Evolutionary conservation across 2,113 vertebrate genomes (phyloP), one percentile per base, ranked within the genome.

Genomic region (Anser cygnoides): DNA sequence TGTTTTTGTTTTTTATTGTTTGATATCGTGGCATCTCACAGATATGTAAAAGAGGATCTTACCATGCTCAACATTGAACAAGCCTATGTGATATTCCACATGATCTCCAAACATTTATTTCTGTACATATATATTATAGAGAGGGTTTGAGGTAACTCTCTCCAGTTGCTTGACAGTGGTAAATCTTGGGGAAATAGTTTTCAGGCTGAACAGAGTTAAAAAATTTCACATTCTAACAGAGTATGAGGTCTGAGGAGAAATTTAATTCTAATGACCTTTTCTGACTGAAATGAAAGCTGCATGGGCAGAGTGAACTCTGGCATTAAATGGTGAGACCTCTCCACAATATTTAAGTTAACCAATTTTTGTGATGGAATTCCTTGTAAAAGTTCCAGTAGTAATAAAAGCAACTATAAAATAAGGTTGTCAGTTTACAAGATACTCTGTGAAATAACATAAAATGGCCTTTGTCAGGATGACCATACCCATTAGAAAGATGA

Each of bases 401-500:
- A 92, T 95, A 95, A 95, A 92, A 94, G 65, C 49, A 33, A n/a
- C 73, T 52, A 77, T 94, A 96, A 96, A 96, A 87, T 68, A 95
- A 1, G 31, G 84, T 68, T 90, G 81, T 74, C 62, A 84, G 94
- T 95, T 96, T 96, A 92, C 89, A 96, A 76, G 93, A 87, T 41
- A 82, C 29, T 90, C 84, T 43, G 71, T 90, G 84, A 89, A 96
- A 91, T 58, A 81, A 67, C 62, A 65, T 92, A 78, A 94, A 95
- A 92, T 84, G 67, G 65, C 90, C 87, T 89, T 72, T 65, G 28
- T 90, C 66, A 37, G 41, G 84, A 95, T 92, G 84, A 84, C 77
- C 39, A 37, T 79, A 68, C 37, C 54, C 13, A 12, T 52, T 87
- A 84, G 74, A 84, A 86, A 79, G 76, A 67, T 72, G 90, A 95